Conservation (phyloP, 2,113 vertebrate species). For the Pampusana beccarii region DNA sequence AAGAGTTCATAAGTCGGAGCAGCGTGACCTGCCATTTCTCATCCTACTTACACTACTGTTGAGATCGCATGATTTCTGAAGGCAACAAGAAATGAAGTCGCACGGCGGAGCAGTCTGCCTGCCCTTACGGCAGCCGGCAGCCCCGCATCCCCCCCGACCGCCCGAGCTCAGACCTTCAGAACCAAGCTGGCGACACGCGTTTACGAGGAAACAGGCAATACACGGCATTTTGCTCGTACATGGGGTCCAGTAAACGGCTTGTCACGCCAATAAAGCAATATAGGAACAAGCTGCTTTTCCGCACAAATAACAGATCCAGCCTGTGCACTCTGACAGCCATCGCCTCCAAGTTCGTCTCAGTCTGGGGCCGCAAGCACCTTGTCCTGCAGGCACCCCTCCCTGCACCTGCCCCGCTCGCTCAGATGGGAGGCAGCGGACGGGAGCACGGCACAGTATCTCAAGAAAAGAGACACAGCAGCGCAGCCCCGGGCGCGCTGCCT, state of each 20-base stretch:
- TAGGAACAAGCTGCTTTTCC: neutral
- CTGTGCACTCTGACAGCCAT: rapidly evolving
- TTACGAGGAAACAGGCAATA: rapidly evolving
- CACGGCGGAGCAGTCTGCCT: rapidly evolving
- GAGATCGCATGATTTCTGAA: neutral
- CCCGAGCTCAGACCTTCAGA: neutral
- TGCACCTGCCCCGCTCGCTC: neutral
- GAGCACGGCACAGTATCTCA: neutral
- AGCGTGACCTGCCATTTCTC: neutral
- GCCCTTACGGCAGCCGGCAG: neutral
- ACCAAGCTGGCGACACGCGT: neutral
- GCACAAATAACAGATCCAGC: rapidly evolving
- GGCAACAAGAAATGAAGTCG: neutral
- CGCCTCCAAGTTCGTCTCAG: neutral
- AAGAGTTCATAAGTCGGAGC: neutral
- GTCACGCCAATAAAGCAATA: rapidly evolving
- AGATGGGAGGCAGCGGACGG: neutral
- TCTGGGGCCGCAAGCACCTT: neutral
- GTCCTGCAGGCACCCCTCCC: no score
- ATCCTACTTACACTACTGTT: neutral
- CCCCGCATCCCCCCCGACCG: neutral
- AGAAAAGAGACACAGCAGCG: neutral
- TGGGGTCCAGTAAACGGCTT: rapidly evolving
- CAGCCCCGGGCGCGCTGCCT: neutral
- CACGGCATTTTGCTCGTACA: rapidly evolving